Conservation (phyloP, 2,113 vertebrate species). For the Channa argus region DNA sequence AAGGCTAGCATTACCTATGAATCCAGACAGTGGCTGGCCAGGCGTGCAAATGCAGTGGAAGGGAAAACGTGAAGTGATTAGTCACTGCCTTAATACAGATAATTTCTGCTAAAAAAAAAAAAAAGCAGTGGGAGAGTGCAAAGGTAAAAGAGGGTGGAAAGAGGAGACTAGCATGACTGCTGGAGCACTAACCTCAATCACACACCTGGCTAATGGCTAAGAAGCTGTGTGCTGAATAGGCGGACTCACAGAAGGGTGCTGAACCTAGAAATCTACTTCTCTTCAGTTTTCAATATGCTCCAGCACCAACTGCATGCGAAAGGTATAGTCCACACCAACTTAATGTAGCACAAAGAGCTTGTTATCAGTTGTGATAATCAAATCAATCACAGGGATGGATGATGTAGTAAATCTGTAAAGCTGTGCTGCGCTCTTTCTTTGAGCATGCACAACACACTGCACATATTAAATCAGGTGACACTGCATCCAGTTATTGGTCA, state of each 20-base stretch:
- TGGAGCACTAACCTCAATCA: constrained; percentile 44
- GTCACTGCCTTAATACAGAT: constrained; percentile 63
- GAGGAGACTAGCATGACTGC: constrained; percentile 27
- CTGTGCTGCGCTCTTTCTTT: too few relatives aligned
- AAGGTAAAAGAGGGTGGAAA: constrained; percentile 40
- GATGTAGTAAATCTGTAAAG: too few relatives aligned
- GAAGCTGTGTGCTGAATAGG: constrained; percentile 45
- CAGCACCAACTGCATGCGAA: neutral
- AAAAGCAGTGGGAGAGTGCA: constrained; percentile 27
- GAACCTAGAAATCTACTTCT: constrained; percentile 11
- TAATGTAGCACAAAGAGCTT: too few relatives aligned
- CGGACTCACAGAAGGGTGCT: constrained; percentile 5
- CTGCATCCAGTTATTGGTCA: too few relatives aligned
- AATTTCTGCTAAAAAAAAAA: constrained; percentile 64
- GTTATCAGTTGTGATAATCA: too few relatives aligned
- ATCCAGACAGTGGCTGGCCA: constrained; percentile 44
- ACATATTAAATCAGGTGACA: too few relatives aligned
- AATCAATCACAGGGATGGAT: too few relatives aligned
- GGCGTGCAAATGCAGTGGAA: constrained; percentile 44
- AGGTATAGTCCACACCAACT: neutral
- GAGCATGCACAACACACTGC: too few relatives aligned
- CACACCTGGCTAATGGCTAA: constrained; percentile 52
- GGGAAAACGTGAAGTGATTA: constrained; percentile 59
- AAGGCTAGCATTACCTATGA: constrained; percentile 61
- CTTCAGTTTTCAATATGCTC: constrained; percentile 8